These are phyloP conservation scores for Celastrina argiolus DNA, from an alignment of 2,888 invertebrate genomes.

Conservation along the genomic window DNA sequence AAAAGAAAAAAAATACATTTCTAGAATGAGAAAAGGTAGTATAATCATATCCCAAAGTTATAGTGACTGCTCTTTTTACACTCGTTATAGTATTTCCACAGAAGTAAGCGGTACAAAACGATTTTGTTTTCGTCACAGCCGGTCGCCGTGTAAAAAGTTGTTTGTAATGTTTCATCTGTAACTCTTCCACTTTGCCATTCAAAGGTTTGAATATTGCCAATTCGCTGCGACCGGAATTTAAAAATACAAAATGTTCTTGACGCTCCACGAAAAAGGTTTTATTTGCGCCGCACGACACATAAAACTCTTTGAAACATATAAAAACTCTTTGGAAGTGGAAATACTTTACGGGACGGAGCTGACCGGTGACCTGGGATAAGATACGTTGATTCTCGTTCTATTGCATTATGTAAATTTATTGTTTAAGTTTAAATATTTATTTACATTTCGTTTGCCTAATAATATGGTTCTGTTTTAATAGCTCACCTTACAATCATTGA, in stretches of 20 bases:
- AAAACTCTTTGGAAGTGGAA: neutral
- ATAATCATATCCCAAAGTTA: too few relatives aligned
- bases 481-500: too few relatives aligned
- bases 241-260: constrained; percentile 14
- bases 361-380: constrained; percentile 10
- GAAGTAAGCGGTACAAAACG: too few relatives aligned
- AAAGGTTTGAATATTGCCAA: constrained; percentile 4
- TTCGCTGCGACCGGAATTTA: constrained; percentile 2
- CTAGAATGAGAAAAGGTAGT: too few relatives aligned
- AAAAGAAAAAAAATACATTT: too few relatives aligned
- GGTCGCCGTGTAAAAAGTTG: neutral
- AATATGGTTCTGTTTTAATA: too few relatives aligned
- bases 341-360: neutral
- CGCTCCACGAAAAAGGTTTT: constrained; percentile 15
- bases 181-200: constrained; percentile 9
- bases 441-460: too few relatives aligned
- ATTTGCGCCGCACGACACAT: neutral
- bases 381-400: constrained; percentile 45
- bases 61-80: too few relatives aligned
- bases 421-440: too few relatives aligned
- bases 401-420: neutral
- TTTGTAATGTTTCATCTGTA: neutral
- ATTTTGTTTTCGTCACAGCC: too few relatives aligned
- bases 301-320: too few relatives aligned
- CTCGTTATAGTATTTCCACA: too few relatives aligned